Base-by-base conservation (phyloP, 1,140 invertebrate genomes). In the Bombus soroeensis region DNA sequence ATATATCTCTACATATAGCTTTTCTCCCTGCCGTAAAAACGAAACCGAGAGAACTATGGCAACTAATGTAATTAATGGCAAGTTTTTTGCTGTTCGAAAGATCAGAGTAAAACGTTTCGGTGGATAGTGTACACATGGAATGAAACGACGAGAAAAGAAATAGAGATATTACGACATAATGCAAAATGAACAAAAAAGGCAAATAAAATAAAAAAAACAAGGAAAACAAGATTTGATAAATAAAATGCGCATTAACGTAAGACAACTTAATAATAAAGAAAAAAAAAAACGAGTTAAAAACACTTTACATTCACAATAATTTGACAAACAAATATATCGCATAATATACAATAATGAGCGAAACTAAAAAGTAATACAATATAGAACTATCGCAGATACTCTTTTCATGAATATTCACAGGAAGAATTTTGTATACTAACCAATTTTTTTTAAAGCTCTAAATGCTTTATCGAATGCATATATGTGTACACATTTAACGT, bases 51-150 rank as follows among this genome's bases (percentile, higher is more conserved):
- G 92, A 90, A 89, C 93, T 94, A 94, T 94, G 93, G 93, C 93
- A 94, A 93, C 93, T 93, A 93, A 92, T 83, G 81, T 93, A 92
- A 87, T 93, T 80, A 93, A 94, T 94, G 93, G 93, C 93, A 94
- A 93, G 92, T 93, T 88, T 89, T 66, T 89, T 87, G 81, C 89
- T 83, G 85, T 90, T 59, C 81, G 81, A 87, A 87, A 81, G 81
- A 76, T 89, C 66, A n/a, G 81, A 87, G 81, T 59, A 57, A 81
- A 72, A 80, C 53, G 72, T 76, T 75, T 86, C 41, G 76, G 74
- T 87, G 88, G 57, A 75, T 43, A 70, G 13, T 70, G 59, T 79
- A 89, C 59, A 53, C 18, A 57, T 90, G 88, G 88, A 92, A 89
- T 88, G 90, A 90, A 89, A 88, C 57, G 77, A 87, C 70, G 73